phyloP scores from a whole-genome alignment of 1,140 invertebrate genomes.

The Neodiprion fabricii region DNA sequence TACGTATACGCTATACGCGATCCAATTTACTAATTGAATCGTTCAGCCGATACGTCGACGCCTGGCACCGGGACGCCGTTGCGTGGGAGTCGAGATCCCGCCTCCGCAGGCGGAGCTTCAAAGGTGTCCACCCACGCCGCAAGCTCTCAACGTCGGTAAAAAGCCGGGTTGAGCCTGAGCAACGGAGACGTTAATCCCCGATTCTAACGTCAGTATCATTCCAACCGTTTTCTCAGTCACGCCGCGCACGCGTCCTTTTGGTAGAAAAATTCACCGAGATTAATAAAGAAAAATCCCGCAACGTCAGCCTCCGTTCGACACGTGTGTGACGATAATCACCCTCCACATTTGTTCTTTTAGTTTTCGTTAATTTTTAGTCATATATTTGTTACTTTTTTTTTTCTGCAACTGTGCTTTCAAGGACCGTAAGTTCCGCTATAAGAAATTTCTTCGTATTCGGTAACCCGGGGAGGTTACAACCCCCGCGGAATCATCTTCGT shows the following conservation, averaged over 20 bases:
- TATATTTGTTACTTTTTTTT: not conserved
- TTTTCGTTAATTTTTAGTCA: not conserved
- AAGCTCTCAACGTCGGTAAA: not conserved
- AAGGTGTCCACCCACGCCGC: conserved; percentile 29
- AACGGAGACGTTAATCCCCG: conserved; percentile 2
- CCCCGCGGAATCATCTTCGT: no score
- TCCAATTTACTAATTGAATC: conserved; percentile 59
- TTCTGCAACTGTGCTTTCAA: not conserved
- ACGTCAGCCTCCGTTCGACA: no score
- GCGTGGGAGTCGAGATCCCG: conserved; percentile 17
- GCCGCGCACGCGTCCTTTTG: conserved; percentile 22
- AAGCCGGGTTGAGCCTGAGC: not conserved
- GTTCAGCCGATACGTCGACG: conserved; percentile 10
- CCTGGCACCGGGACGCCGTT: not conserved
- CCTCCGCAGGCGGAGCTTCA: conserved; percentile 34
- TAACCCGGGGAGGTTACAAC: no score
- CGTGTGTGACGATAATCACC: conserved; percentile 7
- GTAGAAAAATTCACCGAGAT: conserved; percentile 11
- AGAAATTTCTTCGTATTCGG: no score
- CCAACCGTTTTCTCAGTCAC: conserved; percentile 28
- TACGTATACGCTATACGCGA: not conserved
- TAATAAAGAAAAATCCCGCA: no score
- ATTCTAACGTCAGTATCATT: conserved; percentile 36
- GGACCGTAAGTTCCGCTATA: no score
- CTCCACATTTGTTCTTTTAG: conserved; percentile 1